Conservation (phyloP, 2,888 invertebrate genomes). For the Drosophila greeni region DNA sequence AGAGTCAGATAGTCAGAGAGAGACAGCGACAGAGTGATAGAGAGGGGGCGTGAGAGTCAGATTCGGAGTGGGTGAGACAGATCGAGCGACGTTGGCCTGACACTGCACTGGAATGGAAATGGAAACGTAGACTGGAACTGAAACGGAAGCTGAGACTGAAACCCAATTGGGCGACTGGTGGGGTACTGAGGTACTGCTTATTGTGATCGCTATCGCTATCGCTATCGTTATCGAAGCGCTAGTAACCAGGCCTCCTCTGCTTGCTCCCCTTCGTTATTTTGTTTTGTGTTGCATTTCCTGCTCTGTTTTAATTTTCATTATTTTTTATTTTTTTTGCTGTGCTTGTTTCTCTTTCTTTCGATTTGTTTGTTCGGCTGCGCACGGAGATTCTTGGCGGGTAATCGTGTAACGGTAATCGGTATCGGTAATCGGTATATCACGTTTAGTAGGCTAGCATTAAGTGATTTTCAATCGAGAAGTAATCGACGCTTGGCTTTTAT, state of each 20-base stretch:
- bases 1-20: conserved; percentile 14
- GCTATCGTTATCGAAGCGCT: conserved; percentile 32
- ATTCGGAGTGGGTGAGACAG: conserved; percentile 18
- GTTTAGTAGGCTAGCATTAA: conserved; percentile 65
- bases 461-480: conserved; percentile 56
- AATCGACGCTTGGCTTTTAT: conserved; percentile 72
- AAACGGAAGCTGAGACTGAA: conserved; percentile 16
- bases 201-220: conserved; percentile 10
- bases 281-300: conserved; percentile 42
- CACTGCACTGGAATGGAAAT: conserved; percentile 35
- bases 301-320: conserved; percentile 40
- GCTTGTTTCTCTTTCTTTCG: conserved; percentile 48
- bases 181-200: conserved; percentile 79
- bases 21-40: conserved; percentile 17
- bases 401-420: conserved; percentile 43
- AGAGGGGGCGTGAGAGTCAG: conserved; percentile 9
- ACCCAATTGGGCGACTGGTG: conserved; percentile 43
- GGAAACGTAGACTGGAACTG: conserved; percentile 51
- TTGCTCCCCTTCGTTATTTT: conserved; percentile 22
- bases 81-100: conserved; percentile 31
- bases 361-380: conserved; percentile 65
- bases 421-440: conserved; percentile 55
- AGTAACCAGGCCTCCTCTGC: conserved; percentile 27
- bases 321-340: conserved; percentile 39
- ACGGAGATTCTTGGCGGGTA: conserved; percentile 28